Evolutionary conservation across 2,113 vertebrate species (phyloP), one percentile per base, ranked within the genome.

Genomic region (Chascanopsetta lugubris): DNA sequence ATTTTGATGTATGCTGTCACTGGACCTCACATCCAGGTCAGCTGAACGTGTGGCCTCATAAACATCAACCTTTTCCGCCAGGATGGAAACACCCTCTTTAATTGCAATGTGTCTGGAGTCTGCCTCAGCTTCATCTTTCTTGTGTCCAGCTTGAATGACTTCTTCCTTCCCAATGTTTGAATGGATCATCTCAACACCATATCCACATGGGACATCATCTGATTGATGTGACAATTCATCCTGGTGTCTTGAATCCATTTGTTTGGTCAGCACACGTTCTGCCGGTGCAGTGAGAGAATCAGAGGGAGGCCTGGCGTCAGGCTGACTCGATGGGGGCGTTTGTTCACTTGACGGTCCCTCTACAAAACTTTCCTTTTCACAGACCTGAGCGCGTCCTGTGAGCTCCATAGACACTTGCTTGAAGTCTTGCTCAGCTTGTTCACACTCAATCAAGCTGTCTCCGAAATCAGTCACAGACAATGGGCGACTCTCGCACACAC

Each of bases 371-470:
- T 38, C 24, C 22, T 74, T 78, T 55, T 70, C 57, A 45, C 58
- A 43, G 22, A 36, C 27, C n/a, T 89, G 72, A 11, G 22, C 46
- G 0, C 7, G 51, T 84, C 82, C 84, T 10, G 48, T 69, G 11
- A 90, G 46, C 43, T 91, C 90, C 61, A 81, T 42, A 18, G 72
- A 85, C 24, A 91, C 64, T 46, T 85, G 70, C 24, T 38, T 77
- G 30, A 93, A 92, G 69, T 93, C 89, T 59, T 77, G 60, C 53
- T 92, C 91, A 5, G 82, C 88, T 60, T 83, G 75, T 55, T 90
- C 91, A 79, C 81, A 85, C 70, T 92, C 89, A 38, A 63, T 68
- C 59, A 93, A 75, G 40, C 82, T 88, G 9, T 91, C 83, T 42
- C 65, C 91, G 87, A 90, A 93, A 82, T 93, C 88, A 6, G 77